phyloP scores from a whole-genome alignment of 2,797 vertebrate species.

The Buceros bicornis region DNA sequence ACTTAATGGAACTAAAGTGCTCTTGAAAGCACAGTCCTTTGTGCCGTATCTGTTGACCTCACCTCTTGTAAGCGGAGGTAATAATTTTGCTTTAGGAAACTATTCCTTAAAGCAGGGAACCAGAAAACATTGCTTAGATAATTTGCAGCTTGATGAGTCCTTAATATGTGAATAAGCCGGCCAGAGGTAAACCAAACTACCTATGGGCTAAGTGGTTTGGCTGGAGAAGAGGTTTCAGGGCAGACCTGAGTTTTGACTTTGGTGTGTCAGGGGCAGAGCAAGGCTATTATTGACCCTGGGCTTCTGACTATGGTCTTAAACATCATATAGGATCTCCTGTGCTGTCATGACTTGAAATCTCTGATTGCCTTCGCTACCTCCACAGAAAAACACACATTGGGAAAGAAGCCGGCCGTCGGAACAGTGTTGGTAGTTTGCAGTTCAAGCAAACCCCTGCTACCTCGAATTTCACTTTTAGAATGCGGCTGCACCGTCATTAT shows the following conservation, averaged over 20 bases:
- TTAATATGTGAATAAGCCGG: neutral
- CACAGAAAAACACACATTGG: neutral
- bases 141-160: constrained; percentile 16
- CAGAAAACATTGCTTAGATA: neutral
- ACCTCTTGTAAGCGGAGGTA: constrained; percentile 17
- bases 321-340: neutral
- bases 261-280: neutral
- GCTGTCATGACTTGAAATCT: neutral
- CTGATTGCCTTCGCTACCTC: neutral
- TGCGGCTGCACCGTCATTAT: neutral
- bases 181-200: neutral
- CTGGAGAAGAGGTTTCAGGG: neutral
- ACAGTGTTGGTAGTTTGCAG: neutral
- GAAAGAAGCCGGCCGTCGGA: neutral
- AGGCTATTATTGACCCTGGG: neutral
- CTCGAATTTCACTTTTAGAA: neutral
- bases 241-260: neutral
- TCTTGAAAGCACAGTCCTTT: constrained; percentile 34
- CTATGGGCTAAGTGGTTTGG: neutral
- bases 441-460: neutral
- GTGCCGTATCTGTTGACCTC: neutral
- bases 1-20: constrained; percentile 63
- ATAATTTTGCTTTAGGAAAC: constrained; percentile 57
- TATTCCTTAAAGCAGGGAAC: neutral
- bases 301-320: neutral